Evolutionary conservation across 2,888 invertebrate genomes (phyloP).

Genomic region (Desoria tigrina): DNA sequence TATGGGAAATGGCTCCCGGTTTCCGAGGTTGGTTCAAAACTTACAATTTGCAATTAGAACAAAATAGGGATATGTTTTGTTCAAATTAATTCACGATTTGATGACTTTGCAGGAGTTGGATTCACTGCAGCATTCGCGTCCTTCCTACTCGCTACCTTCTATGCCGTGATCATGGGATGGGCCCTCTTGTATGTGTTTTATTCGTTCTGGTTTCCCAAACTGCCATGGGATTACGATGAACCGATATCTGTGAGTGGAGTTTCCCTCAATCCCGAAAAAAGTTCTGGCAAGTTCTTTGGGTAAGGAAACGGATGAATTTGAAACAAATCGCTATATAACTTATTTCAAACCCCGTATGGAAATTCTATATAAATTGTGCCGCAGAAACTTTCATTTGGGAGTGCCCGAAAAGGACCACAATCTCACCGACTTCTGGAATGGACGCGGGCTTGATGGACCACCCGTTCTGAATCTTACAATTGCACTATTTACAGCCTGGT

Average conservation of each 20-base stretch:
- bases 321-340: too few relatives aligned
- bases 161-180: background rate
- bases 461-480: background rate
- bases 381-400: too few relatives aligned
- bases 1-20: constrained; percentile 69
- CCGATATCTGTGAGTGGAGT: too few relatives aligned
- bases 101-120: constrained; percentile 13
- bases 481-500: background rate
- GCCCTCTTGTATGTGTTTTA: background rate
- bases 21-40: constrained; percentile 67
- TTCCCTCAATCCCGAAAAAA: too few relatives aligned
- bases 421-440: background rate
- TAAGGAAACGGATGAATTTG: too few relatives aligned
- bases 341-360: too few relatives aligned
- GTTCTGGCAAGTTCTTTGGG: too few relatives aligned
- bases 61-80: too few relatives aligned
- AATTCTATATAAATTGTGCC: too few relatives aligned
- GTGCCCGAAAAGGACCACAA: background rate
- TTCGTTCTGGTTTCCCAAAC: constrained; percentile 10
- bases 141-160: constrained; percentile 2
- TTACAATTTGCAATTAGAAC: too few relatives aligned
- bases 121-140: background rate
- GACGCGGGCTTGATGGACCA: constrained; percentile 10
- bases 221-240: constrained; percentile 10
- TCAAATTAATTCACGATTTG: too few relatives aligned